phyloP scores from a whole-genome alignment of 1,140 invertebrate genomes.

The Conus betulinus region DNA sequence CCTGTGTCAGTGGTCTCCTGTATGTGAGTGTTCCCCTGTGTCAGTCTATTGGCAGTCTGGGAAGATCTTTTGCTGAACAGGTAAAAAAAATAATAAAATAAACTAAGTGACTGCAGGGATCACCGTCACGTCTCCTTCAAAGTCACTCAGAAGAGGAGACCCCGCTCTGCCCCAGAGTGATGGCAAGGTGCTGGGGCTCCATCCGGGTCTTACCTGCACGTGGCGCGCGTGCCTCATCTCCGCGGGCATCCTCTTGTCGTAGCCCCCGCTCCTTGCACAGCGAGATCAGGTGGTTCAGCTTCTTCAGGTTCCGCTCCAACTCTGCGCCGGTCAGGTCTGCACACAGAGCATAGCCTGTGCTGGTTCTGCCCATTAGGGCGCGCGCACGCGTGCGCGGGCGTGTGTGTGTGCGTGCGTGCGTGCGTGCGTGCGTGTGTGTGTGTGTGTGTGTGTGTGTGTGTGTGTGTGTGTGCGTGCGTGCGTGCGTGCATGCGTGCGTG shows the following conservation, averaged over 20 bases:
- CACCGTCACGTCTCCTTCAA: no score
- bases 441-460: no score
- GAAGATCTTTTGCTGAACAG: no score
- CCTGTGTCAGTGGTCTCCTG: not conserved
- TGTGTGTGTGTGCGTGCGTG: no score
- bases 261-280: constrained; percentile 39
- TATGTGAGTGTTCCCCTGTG: not conserved
- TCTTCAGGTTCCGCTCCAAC: constrained; percentile 39
- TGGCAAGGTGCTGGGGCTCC: no score
- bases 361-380: not conserved
- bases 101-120: no score
- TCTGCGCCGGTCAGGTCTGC: constrained; percentile 43
- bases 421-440: no score
- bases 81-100: no score
- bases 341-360: not conserved
- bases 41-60: not conserved
- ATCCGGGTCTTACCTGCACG: constrained; percentile 6
- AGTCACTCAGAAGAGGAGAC: no score
- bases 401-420: constrained; percentile 16
- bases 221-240: constrained; percentile 42
- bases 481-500: no score
- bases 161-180: no score
- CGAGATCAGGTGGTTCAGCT: constrained; percentile 40
- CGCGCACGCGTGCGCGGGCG: no score
- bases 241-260: constrained; percentile 34